Evolutionary conservation across 2,888 invertebrate species (phyloP).

Genomic region (Stramonita haemastoma): DNA sequence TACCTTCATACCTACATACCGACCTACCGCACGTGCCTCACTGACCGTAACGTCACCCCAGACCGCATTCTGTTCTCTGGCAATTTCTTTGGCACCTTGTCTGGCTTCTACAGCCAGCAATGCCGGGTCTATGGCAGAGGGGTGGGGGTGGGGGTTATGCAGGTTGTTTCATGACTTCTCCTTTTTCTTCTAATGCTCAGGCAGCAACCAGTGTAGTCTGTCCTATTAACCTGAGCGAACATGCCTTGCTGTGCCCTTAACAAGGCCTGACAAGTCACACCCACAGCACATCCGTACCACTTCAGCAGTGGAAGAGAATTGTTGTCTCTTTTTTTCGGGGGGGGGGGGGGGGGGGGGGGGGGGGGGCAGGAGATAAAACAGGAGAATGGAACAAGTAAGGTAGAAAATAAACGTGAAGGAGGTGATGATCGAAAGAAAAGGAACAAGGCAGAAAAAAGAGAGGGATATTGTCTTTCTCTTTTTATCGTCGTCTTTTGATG

Average conservation of each 20-base stretch:
- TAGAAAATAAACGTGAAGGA: neutral
- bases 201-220: too few relatives aligned
- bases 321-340: neutral
- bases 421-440: neutral
- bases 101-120: too few relatives aligned
- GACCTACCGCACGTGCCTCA: too few relatives aligned
- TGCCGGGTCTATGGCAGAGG: too few relatives aligned
- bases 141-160: too few relatives aligned
- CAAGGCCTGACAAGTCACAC: neutral
- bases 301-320: neutral
- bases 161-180: too few relatives aligned
- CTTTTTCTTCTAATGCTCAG: too few relatives aligned
- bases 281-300: neutral
- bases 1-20: too few relatives aligned
- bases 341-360: neutral
- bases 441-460: neutral
- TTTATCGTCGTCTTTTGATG: too few relatives aligned
- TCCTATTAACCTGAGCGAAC: neutral
- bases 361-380: neutral
- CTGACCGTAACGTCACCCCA: too few relatives aligned
- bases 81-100: too few relatives aligned
- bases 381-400: neutral
- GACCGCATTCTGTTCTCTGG: too few relatives aligned
- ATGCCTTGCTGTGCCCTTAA: neutral
- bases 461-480: neutral